Base-by-base conservation (phyloP, 2,113 vertebrate genomes). In the Zosterops hypoxanthus region DNA sequence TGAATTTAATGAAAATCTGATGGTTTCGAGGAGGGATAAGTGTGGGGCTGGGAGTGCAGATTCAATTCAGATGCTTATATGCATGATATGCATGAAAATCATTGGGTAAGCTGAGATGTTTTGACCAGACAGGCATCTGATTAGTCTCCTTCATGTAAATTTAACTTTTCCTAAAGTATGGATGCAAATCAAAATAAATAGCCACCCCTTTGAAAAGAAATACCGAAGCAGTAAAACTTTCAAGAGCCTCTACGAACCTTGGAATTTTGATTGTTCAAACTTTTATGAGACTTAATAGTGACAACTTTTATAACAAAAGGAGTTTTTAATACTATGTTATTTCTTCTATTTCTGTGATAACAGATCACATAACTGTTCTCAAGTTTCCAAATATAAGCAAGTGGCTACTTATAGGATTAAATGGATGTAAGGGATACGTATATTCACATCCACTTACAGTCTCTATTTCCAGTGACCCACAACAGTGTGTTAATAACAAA, bases 121-220 rank as follows among this genome's bases (percentile, higher is more conserved):
- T 71, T 75, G 64, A 88, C 61, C 39, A 46, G 41, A 41, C 33
- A 68, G 39, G 25, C 28, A 88, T 82, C 46, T 76, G 36, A 76
- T 50, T 24, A 77, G 47, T 28, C 31, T 81, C 39, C 7, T 80
- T 33, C 5, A 1, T 52, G 33, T 80, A 81, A 90, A 90, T 55
- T 82, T 69, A 91, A 72, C 49, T 76, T 80, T 34, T 70, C 64
- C 56, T 59, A 17, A 85, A 73, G 47, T 39, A 63, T 11, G 24
- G 50, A 88, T 46, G 39, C 65, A 93, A 95, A 65, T 53, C 25
- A 65, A 93, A 93, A 88, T 14, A 49, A 92, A n/a, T 42, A 92
- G 63, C 33, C 26, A 75, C 11, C 78, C 8, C 21, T 82, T 72
- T 82, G 75, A 24, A 64, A 90, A 69, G 76, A 92, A 90, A 72